Conservation (phyloP, 2,888 invertebrate genomes). For the Anticlea derivata region DNA sequence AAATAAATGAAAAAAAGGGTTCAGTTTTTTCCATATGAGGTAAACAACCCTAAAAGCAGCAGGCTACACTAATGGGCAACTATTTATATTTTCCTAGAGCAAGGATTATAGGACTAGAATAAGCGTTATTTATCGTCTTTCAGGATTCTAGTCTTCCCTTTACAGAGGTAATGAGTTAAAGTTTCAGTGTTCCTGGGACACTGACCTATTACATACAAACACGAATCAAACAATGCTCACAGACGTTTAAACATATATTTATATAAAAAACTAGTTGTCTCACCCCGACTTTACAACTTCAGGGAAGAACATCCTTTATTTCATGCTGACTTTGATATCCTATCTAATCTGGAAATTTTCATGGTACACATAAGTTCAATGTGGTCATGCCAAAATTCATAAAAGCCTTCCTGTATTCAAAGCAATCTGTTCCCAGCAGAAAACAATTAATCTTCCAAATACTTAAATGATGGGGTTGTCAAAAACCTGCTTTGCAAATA, state of each 20-base stretch:
- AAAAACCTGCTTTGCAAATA: background rate
- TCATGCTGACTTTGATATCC: no score
- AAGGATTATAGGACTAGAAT: constrained; percentile 17
- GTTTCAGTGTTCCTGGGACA: constrained; percentile 4
- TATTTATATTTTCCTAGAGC: constrained; percentile 23
- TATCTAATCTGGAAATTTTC: no score
- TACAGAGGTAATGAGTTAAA: constrained; percentile 15
- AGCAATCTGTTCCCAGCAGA: background rate
- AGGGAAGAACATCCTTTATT: no score
- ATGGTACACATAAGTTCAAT: no score
- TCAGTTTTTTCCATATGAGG: no score
- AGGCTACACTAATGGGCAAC: constrained; percentile 24
- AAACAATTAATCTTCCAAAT: constrained; percentile 4
- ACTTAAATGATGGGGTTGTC: background rate
- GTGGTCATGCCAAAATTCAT: background rate
- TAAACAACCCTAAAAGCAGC: no score
- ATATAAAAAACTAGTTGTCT: no score
- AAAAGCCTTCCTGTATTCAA: background rate
- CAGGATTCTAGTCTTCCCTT: constrained; percentile 6
- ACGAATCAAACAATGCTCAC: no score
- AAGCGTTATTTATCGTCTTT: constrained; percentile 18
- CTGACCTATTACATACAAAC: background rate
- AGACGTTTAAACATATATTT: no score
- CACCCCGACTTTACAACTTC: no score
- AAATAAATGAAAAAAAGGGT: no score